phyloP scores from a whole-genome alignment of 2,888 invertebrate species.

The Nemotelus pantherinus region DNA sequence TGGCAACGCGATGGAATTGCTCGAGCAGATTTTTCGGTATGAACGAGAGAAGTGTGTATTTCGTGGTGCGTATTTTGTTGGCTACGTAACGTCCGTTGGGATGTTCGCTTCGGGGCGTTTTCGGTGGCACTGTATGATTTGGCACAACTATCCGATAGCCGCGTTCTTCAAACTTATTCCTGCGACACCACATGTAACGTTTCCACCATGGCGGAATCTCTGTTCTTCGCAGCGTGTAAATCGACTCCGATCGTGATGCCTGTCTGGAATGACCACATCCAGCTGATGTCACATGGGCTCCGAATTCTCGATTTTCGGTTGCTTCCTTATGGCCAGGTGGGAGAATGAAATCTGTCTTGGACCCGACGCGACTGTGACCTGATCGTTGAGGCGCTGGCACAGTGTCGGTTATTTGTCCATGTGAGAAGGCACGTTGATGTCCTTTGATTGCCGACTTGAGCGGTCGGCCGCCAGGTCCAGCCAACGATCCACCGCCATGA shows the following conservation, averaged over 20 bases:
- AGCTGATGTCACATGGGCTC: constrained; percentile 65
- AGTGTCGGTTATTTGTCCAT: constrained; percentile 82
- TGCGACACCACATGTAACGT: constrained; percentile 71
- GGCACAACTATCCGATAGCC: constrained; percentile 80
- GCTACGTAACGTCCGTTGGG: constrained; percentile 84
- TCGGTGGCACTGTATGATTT: constrained; percentile 84
- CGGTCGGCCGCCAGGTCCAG: constrained; percentile 70
- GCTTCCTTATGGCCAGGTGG: constrained; percentile 86
- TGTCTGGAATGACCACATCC: constrained; percentile 82
- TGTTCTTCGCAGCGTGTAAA: constrained; percentile 84
- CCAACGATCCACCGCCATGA: constrained; percentile 77
- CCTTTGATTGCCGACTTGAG: constrained; percentile 78
- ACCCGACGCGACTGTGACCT: constrained; percentile 83
- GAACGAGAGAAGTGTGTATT: constrained; percentile 93
- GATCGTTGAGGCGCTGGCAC: constrained; percentile 61
- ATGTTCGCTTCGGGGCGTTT: constrained; percentile 81
- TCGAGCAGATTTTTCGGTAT: constrained; percentile 95
- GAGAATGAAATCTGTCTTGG: constrained; percentile 88
- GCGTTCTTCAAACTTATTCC: constrained; percentile 74
- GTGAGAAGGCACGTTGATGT: constrained; percentile 86
- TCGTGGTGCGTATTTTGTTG: constrained; percentile 92
- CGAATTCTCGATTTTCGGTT: constrained; percentile 72
- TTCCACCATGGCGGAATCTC: constrained; percentile 79
- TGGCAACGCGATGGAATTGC: constrained; percentile 97
- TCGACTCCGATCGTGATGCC: constrained; percentile 88